Base-by-base conservation (phyloP, 2,113 vertebrate genomes). In the Rynchops niger region DNA sequence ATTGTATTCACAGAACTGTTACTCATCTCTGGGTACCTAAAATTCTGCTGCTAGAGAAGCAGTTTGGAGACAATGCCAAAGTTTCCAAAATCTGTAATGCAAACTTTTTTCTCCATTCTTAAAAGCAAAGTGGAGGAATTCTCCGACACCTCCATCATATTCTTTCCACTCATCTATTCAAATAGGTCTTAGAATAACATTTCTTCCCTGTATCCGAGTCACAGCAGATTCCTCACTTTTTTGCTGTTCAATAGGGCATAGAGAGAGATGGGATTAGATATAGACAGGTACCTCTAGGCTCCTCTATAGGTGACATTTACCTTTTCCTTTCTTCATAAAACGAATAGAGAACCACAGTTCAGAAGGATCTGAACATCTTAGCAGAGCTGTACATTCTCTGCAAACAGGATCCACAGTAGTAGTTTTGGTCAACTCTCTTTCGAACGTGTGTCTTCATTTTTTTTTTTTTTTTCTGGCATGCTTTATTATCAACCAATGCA, bases 101-200 rank as follows among this genome's bases (percentile, higher is more conserved):
- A 47, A 63, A 29, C 5, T 6, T 62, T 77, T 56, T 67, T 49
- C 38, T n/a, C 32, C 8, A 26, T 9, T 12, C 8, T n/a, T 82
- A 61, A 72, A 93, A 86, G 40, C 32, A 27, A 42, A 27, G n/a
- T 40, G 6, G 9, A 71, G 32, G 26, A 90, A 42, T 82, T 22
- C 15, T 34, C 29, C 34, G 53, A 50, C 47, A 83, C 16, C 34
- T 66, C 14, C 15, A 40, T 36, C 25, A 42, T 18, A 63, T 84
- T 82, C 38, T 61, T 94, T 85, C n/a, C 63, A 52, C 80, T 88
- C 77, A 78, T 36, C 47, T 92, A 55, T 94, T 94, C 71, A 94
- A 66, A 76, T n/a, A 70, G 29, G 42, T 74, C n/a, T 86, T 91
- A 81, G 8, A 61, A 63, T 80, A 59, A 49, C 10, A 47, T 86